A percentile compares a stretch with the other conserved stretches of the same genome.
These are phyloP conservation scores for Paraplagusia blochii DNA, from an alignment of 2,113 vertebrate genomes.

Conservation along the genomic window DNA sequence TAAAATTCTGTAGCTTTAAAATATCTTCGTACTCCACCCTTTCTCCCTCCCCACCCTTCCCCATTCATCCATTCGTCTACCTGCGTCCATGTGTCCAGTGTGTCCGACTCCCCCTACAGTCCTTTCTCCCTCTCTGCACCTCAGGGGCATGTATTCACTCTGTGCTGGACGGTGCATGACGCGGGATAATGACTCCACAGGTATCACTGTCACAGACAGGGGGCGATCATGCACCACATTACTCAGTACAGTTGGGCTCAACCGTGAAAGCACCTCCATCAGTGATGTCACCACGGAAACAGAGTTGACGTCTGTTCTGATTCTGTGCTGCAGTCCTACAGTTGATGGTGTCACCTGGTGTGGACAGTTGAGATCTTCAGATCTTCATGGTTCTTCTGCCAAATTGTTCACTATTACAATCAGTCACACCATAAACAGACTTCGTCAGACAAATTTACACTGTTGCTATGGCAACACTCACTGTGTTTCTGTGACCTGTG, in stretches of 20 bases:
- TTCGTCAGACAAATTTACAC: neutral
- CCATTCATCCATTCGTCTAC: slow-evolving; percentile 40
- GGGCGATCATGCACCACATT: slow-evolving; percentile 60
- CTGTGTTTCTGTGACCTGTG: slow-evolving; percentile 12
- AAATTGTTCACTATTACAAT: slow-evolving; percentile 17
- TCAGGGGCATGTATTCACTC: slow-evolving; percentile 56
- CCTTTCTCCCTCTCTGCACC: slow-evolving; percentile 52
- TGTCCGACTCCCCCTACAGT: slow-evolving; percentile 53
- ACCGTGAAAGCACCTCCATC: slow-evolving; percentile 47
- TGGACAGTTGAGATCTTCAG: too few relatives aligned
- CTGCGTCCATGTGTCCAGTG: slow-evolving; percentile 39
- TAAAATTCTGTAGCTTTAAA: slow-evolving; percentile 45
- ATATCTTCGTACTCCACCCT: neutral
- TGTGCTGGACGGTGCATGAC: slow-evolving; percentile 63
- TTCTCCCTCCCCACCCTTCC: neutral
- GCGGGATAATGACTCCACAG: slow-evolving; percentile 47
- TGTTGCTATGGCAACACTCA: slow-evolving; percentile 4
- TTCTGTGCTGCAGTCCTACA: neutral
- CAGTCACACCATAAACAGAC: slow-evolving; percentile 59
- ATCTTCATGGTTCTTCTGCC: too few relatives aligned
- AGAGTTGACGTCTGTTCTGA: neutral
- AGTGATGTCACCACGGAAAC: slow-evolving; percentile 14
- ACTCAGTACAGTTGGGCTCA: slow-evolving; percentile 66
- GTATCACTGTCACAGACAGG: slow-evolving; percentile 51
- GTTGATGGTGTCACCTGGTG: too few relatives aligned